These are phyloP conservation scores for Bambusicola thoracicus DNA, from an alignment of 2,113 vertebrate species.

Conservation along the genomic window DNA sequence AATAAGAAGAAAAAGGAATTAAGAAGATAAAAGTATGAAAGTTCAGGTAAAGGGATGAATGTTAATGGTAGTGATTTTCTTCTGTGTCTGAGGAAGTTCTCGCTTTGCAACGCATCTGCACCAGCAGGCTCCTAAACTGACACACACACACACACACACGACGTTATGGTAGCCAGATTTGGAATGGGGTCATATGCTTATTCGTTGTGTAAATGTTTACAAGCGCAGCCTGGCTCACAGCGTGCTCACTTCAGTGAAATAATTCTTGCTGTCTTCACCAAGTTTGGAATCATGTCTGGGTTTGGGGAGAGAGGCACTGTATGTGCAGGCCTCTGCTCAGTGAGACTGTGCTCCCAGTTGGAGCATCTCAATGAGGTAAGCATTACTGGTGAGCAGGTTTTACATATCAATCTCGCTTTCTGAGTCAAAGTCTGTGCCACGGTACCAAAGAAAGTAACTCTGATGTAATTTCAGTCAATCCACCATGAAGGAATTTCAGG, in stretches of 20 bases:
- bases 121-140: neutral
- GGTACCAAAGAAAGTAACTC: neutral
- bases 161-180: neutral
- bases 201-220: slow-evolving; percentile 20
- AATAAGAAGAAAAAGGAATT: neutral
- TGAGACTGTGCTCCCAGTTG: neutral
- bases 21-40: neutral
- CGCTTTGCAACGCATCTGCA: neutral
- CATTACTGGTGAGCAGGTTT: neutral
- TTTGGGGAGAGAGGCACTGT: neutral
- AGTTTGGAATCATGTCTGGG: neutral
- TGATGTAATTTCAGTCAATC: neutral
- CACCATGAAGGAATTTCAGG: neutral
- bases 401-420: neutral
- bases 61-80: neutral
- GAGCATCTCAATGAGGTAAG: neutral
- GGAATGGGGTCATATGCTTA: neutral
- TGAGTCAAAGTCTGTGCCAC: neutral
- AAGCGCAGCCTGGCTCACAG: neutral
- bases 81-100: neutral
- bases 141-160: neutral
- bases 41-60: neutral
- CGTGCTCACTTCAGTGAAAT: neutral
- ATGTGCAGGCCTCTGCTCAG: neutral
- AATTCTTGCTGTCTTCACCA: neutral